Percentiles rank a stretch among this genome's conserved stretches.
phyloP scores from a whole-genome alignment of 2,113 vertebrate species.

The Vulpes ferrilata region DNA sequence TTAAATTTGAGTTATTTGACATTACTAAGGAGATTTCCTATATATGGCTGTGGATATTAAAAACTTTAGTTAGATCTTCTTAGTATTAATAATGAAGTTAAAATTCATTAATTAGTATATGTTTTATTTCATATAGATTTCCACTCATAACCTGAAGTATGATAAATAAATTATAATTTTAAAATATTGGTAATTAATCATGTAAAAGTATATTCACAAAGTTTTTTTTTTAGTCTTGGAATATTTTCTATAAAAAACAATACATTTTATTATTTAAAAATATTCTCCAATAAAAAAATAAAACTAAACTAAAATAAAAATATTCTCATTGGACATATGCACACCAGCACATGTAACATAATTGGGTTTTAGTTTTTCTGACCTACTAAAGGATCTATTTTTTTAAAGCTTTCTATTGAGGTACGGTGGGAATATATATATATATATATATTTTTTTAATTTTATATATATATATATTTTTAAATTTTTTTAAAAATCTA shows the following conservation, averaged over 20 bases:
- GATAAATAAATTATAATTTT: background rate
- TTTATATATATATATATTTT: too few species aligned
- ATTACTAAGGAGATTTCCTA: background rate
- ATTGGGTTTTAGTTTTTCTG: background rate
- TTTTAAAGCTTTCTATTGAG: background rate
- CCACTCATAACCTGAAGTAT: background rate
- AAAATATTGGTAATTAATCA: background rate
- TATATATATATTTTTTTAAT: too few species aligned
- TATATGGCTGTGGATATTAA: background rate
- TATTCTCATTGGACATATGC: background rate
- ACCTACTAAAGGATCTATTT: background rate
- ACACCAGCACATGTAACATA: background rate
- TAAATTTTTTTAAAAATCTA: too few species aligned
- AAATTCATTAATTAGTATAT: background rate
- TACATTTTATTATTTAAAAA: background rate
- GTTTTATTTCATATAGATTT: background rate
- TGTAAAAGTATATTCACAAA: background rate
- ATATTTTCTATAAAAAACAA: background rate
- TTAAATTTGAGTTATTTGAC: background rate
- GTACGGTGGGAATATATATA: background rate
- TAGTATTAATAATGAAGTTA: background rate
- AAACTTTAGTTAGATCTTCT: background rate
- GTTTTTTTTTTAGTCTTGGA: background rate
- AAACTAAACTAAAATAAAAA: background rate
- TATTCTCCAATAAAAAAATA: background rate